Evolutionary conservation across 2,888 invertebrate species (phyloP), one percentile per base, ranked within the genome.

Genomic region (Volucella bombylans): DNA sequence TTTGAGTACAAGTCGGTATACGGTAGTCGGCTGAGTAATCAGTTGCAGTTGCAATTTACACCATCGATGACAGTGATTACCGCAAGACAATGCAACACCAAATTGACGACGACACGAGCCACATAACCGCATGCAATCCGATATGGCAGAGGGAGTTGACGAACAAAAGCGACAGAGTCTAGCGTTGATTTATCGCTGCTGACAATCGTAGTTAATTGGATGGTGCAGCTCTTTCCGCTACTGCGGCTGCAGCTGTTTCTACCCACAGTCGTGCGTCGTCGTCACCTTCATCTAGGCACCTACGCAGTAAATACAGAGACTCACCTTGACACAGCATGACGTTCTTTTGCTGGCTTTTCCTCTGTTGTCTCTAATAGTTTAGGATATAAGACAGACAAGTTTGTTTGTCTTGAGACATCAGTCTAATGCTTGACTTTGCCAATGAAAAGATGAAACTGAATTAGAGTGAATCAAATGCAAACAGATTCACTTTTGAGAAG

Each of bases 11-110:
- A 23, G 52, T 11, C 8, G 23, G 10, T 4, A 14, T 61, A 15
- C 41, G 59, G 15, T 41, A 59, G 41, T 61, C 45, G 52, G 64
- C 55, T 81, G 69, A 81, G 64, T 81, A 69, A 71, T 81, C 81
- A 50, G 64, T 47, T 54, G 76, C 39, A 50, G 73, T 52, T 57
- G 67, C 73, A 68, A 73, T 68, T 67, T 47, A 61, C 74, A 65
- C 69, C 64, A 74, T 62, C 73, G 64, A 55, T 49, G 50, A 43
- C 47, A 69, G 59, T 65, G 65, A 59, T 31, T 31, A 31, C 31
- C 31, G 2, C 31, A 31, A 31, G 68, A 69, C 57, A 62, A 47
- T 65, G 69, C 43, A 18, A 76, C 47, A 45, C 49, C 49, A 64
- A 50, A 64, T 49, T 45, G 47, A 49, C 49, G 47, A 49, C 49